Evolutionary conservation across 1,140 invertebrate species (phyloP), one percentile per base, ranked within the genome.

Genomic region (Aporrectodea caliginosa): DNA sequence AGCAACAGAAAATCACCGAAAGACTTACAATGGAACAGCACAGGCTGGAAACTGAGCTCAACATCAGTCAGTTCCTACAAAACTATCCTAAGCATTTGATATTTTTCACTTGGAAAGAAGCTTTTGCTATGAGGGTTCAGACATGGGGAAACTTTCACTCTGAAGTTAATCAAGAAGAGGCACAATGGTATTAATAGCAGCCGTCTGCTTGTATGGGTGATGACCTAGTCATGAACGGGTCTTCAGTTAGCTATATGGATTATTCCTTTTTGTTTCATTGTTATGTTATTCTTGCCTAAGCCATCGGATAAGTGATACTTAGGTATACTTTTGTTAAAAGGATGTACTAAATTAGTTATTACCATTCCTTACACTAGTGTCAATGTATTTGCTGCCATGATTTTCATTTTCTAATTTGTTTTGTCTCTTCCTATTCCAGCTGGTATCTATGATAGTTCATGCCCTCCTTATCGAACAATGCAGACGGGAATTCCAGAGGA

Each of bases 401-500:
- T 58, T 22, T 58, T 58, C 43, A 58, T 58, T 58, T 58, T 58
- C 43, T 58, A 12, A 22, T 58, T 12, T 22, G 22, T 58, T 58
- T 58, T 58, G 43, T 58, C 43, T 79, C 6, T 16, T 0, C 31
- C 32, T 6, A 31, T 29, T 68, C 76, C 31, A 78, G 81, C 22
- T n/a, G 58, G 76, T 14, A 27, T 77, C 29, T 58, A 31, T 35
- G 35, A 31, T 69, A 32, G 68, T 71, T 35, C 31, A 35, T 70
- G 30, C 69, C 32, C 12, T 78, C 75, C 77, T 33, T 80, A 80
- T 1, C 33, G 76, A 16, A 72, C 83, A 16, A 82, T 86, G 72
- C 80, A 82, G 31, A 79, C 81, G 16, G 87, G 87, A 6, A 88
- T 88, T 74, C 87, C 87, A 2, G 83, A 84, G 32, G 86, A 87